Evolutionary conservation across 1,140 invertebrate genomes (phyloP), one percentile per base, ranked within the genome.

Genomic region (Diabrotica virgifera): DNA sequence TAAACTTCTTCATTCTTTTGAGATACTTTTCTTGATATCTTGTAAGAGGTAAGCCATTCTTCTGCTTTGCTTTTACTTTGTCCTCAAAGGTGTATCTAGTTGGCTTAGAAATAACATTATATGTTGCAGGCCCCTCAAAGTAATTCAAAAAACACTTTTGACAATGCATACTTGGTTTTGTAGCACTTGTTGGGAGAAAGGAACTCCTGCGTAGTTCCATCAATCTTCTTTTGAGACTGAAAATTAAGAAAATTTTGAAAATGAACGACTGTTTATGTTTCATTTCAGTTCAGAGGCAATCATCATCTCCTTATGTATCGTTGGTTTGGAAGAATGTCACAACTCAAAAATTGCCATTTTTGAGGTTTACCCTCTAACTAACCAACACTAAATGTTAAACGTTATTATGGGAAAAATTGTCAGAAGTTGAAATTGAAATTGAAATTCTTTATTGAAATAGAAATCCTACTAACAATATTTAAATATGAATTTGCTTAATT

Each of bases 141-240:
- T 64, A 64, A 38, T 63, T 59, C 11, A 73, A 50, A 62, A 66
- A 68, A 53, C 71, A 73, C 59, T 63, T 59, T 7, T 61, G 56
- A 60, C 71, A 73, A 46, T 63, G 38, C 6, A 53, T 35, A 40
- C 14, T 53, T 9, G 12, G 11, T 57, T 57, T 67, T 36, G 53
- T 51, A 50, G 56, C 51, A 52, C 52, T 59, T 36, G 51, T 36
- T 12, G 64, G 53, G 37, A 66, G 12, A 52, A 14, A 60, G 24
- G 63, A 58, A 5, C 59, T 52, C 10, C 24, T 65, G 52, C 62
- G 52, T n/a, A 64, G 53, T 52, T 70, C 61, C 50, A 62, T 59
- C 53, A 72, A 50, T 52, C 61, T 53, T 64, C 64, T 63, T 57
- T 68, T 70, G 52, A 61, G 55, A 36, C 70, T 72, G 60, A 11